phyloP scores from a whole-genome alignment of 2,797 vertebrate genomes.

The Pseudochirops corinnae region DNA sequence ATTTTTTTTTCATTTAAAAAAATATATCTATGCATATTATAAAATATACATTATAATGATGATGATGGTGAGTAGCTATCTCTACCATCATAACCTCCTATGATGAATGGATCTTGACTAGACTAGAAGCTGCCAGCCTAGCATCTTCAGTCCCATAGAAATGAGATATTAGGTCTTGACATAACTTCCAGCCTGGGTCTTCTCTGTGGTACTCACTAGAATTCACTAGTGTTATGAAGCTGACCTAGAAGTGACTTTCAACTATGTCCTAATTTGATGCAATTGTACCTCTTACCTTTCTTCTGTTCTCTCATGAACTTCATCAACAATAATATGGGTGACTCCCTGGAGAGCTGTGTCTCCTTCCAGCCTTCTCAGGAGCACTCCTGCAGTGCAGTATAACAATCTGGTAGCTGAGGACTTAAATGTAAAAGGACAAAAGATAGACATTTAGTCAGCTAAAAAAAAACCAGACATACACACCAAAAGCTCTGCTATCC shows the following conservation, averaged over 20 bases:
- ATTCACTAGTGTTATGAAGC: neutral
- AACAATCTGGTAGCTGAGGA: conserved; percentile 94
- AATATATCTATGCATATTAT: neutral
- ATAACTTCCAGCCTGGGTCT: conserved; percentile 4
- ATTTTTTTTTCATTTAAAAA: neutral
- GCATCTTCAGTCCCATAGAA: neutral
- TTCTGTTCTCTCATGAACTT: conserved; percentile 98
- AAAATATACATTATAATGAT: neutral
- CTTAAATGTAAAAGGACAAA: conserved; percentile 80
- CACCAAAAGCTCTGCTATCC: conserved; percentile 4
- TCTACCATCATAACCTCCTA: neutral
- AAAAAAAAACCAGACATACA: conserved; percentile 10
- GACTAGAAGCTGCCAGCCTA: neutral
- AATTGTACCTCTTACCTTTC: conserved; percentile 90
- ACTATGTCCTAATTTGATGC: neutral
- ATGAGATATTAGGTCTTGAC: neutral
- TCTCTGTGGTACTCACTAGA: neutral
- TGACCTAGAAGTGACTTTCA: neutral
- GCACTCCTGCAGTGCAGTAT: conserved; percentile 97
- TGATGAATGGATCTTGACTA: neutral
- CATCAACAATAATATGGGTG: conserved; percentile 96
- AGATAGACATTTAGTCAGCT: conserved; percentile 57
- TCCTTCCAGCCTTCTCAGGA: conserved; percentile 94
- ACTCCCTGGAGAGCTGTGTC: conserved; percentile 91
- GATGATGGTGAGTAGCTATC: neutral